Conservation (phyloP, 2,888 invertebrate genomes). For the Orthonevra nobilis region DNA sequence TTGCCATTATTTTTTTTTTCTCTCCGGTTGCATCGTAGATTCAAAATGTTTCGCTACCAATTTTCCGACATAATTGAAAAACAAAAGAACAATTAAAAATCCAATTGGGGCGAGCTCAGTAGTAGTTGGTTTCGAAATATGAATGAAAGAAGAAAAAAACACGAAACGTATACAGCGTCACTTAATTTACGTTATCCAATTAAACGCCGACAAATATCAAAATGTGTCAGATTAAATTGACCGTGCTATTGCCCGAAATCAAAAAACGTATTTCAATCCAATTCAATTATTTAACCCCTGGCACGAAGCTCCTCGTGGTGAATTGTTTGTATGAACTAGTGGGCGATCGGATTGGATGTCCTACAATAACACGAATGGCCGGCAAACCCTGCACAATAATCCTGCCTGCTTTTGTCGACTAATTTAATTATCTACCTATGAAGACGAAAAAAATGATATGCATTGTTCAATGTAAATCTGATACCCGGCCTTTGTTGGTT, state of each 20-base stretch:
- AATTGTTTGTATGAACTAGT: neutral
- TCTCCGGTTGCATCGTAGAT: too few relatives aligned
- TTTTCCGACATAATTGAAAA: too few relatives aligned
- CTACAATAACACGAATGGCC: conserved; percentile 3
- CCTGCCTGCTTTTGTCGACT: conserved; percentile 66
- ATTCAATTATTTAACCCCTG: conserved; percentile 64
- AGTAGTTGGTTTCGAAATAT: too few relatives aligned
- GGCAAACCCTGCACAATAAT: conserved; percentile 54
- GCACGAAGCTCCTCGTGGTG: too few relatives aligned
- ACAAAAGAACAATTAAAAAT: too few relatives aligned
- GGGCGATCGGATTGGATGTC: neutral
- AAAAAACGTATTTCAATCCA: conserved; percentile 68
- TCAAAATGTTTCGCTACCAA: too few relatives aligned
- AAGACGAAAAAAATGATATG: neutral
- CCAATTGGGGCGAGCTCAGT: too few relatives aligned
- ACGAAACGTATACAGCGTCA: too few relatives aligned
- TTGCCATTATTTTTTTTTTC: too few relatives aligned
- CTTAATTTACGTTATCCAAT: conserved; percentile 67
- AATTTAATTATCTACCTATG: conserved; percentile 63
- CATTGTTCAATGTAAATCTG: neutral
- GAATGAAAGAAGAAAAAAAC: too few relatives aligned
- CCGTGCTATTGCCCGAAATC: conserved; percentile 42
- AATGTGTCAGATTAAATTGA: conserved; percentile 67
- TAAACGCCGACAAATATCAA: conserved; percentile 65
- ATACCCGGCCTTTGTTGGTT: conserved; percentile 29